Percentiles rank a stretch among this genome's conserved stretches.
These are phyloP conservation scores for Eudemis profundana DNA, from an alignment of 2,888 invertebrate genomes.

Conservation along the genomic window DNA sequence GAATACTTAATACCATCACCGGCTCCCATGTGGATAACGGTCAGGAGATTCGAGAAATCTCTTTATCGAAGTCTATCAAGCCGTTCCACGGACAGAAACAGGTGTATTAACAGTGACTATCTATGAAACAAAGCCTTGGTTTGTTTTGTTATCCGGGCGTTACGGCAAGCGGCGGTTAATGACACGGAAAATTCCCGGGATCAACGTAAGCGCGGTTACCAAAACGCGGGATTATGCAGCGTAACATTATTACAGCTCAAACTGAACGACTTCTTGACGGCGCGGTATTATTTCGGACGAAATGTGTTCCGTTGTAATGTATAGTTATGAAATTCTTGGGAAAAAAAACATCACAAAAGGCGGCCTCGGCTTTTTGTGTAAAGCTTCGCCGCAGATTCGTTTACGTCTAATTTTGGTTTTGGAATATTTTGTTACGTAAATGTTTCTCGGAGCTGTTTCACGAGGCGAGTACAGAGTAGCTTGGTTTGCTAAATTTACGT, in stretches of 20 bases:
- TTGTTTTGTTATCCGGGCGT: constrained; percentile 52
- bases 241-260: constrained; percentile 63
- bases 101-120: constrained; percentile 55
- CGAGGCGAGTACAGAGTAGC: too few relatives aligned
- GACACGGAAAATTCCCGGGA: constrained; percentile 71
- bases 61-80: constrained; percentile 26
- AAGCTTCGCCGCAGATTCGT: constrained; percentile 25
- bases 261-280: constrained; percentile 44
- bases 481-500: background rate
- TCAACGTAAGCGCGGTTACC: constrained; percentile 56
- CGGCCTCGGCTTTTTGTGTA: constrained; percentile 16
- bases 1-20: constrained; percentile 5
- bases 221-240: constrained; percentile 67
- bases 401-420: constrained; percentile 26
- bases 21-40: constrained; percentile 18
- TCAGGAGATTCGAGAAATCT: constrained; percentile 16
- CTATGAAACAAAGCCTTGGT: constrained; percentile 61
- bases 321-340: constrained; percentile 41
- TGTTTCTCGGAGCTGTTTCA: background rate
- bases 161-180: constrained; percentile 62
- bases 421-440: too few relatives aligned
- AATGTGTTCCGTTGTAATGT: constrained; percentile 33
- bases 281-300: constrained; percentile 44
- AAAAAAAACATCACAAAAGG: constrained; percentile 20
- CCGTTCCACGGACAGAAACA: constrained; percentile 33